Evolutionary conservation across 2,797 vertebrate genomes (phyloP), one percentile per base, ranked within the genome.

Genomic region (Sebastes baramenuke): DNA sequence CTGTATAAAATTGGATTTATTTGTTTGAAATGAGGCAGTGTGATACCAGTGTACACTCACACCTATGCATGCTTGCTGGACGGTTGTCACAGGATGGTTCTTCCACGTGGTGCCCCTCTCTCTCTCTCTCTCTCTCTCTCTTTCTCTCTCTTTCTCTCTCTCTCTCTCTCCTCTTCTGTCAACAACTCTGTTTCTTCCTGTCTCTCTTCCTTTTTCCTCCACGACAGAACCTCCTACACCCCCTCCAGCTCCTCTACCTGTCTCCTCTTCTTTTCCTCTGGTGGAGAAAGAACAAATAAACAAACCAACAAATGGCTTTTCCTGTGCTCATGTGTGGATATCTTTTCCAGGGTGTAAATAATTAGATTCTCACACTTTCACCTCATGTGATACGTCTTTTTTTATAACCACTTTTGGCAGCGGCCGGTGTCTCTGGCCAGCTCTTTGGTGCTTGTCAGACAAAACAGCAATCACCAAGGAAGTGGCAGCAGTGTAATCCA

Each of bases 241-340:
- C 61, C 80, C 88, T 87, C 74, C 69, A 7, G 75, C 69, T 92
- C 88, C 89, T 93, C 67, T 70, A 84, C 79, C 91, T 59, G 86
- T 84, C 91, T 89, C 75, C 85, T 86, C 85, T 79, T 91, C 88
- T 67, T 92, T 91, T 87, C 93, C 94, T 87, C 95, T 82, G 82
- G 86, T 92, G 94, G 93, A 89, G 91, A 95, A 93, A 92, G 93
- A 95, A 88, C 83, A 94, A 96, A 95, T 95, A 96, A 96, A 96
- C 91, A 93, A 94, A 95, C 88, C 85, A 90, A 95, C 92, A 89
- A 94, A 90, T 84, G 58, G 65, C 77, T 64, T 81, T 85, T 68
- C 56, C 65, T 77, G 75, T 84, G 80, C 83, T 61, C 59, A 56
- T 60, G 87, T 88, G 88, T 93, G 77, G 79, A 72, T 76, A 64